Evolutionary conservation across 1,140 invertebrate genomes (phyloP).

Genomic region (Cecropterus lyciades): DNA sequence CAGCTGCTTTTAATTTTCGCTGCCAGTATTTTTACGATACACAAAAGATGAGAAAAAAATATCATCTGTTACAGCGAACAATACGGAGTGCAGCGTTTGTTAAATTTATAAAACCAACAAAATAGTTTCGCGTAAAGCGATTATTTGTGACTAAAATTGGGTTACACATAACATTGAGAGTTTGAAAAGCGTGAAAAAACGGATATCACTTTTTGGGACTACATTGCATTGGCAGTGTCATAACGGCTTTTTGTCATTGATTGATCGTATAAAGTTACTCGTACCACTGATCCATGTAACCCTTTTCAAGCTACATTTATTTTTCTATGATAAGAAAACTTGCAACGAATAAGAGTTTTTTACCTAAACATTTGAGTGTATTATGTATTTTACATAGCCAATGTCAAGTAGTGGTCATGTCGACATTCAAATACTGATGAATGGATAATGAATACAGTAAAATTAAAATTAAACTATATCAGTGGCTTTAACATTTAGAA

Average conservation of each 20-base stretch:
- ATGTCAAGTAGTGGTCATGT: too few species aligned
- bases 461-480: too few species aligned
- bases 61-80: slow-evolving; percentile 7
- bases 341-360: too few species aligned
- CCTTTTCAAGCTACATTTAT: not conserved
- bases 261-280: too few species aligned
- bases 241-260: not conserved
- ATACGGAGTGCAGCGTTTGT: not conserved
- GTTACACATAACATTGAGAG: not conserved
- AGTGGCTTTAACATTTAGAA: too few species aligned
- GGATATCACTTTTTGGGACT: not conserved
- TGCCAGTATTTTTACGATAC: not conserved
- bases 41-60: slow-evolving; percentile 11
- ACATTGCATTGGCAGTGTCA: not conserved
- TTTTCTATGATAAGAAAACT: not conserved
- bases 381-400: too few species aligned
- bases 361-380: too few species aligned
- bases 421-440: too few species aligned
- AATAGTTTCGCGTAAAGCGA: not conserved
- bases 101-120: slow-evolving; percentile 1
- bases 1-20: slow-evolving; percentile 19
- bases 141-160: slow-evolving; percentile 5
- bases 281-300: not conserved
- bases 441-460: too few species aligned
- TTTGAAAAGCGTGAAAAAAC: not conserved